Conservation (phyloP, 1,140 invertebrate genomes). For the Calephelis nemesis region DNA sequence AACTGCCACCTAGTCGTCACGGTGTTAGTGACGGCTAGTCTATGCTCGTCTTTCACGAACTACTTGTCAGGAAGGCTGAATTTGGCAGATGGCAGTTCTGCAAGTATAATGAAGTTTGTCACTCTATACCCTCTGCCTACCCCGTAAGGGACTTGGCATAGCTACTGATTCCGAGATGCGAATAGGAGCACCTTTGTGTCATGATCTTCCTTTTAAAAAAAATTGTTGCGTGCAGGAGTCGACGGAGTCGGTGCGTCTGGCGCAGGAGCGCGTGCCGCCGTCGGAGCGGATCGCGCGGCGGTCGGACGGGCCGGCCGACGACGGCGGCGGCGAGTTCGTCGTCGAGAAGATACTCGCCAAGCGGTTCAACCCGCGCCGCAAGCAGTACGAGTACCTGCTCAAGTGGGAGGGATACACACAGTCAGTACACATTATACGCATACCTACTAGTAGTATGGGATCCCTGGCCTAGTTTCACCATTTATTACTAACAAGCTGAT, state of each 20-base stretch:
- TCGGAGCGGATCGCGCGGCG: conserved; percentile 70
- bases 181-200: background rate
- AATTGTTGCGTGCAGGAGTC: conserved; percentile 36
- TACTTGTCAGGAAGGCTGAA: too few relatives aligned
- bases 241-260: conserved; percentile 56
- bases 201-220: background rate
- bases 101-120: too few relatives aligned
- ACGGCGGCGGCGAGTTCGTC: conserved; percentile 80
- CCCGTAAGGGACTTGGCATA: too few relatives aligned
- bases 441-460: background rate
- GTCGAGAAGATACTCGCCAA: conserved; percentile 91
- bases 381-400: conserved; percentile 88
- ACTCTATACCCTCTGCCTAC: too few relatives aligned
- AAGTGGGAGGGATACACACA: conserved; percentile 90
- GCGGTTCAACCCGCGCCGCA: conserved; percentile 87
- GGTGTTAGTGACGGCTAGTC: too few relatives aligned
- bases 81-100: background rate
- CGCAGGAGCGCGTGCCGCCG: conserved; percentile 70
- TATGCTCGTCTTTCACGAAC: too few relatives aligned
- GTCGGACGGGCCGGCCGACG: conserved; percentile 59
- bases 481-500: too few relatives aligned
- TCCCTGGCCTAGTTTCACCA: too few relatives aligned
- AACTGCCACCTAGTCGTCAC: too few relatives aligned
- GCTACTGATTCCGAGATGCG: too few relatives aligned
- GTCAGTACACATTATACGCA: conserved; percentile 70